Evolutionary conservation across 2,797 vertebrate genomes (phyloP), one percentile per base, ranked within the genome.

Genomic region (Dicrostonyx torquatus): DNA sequence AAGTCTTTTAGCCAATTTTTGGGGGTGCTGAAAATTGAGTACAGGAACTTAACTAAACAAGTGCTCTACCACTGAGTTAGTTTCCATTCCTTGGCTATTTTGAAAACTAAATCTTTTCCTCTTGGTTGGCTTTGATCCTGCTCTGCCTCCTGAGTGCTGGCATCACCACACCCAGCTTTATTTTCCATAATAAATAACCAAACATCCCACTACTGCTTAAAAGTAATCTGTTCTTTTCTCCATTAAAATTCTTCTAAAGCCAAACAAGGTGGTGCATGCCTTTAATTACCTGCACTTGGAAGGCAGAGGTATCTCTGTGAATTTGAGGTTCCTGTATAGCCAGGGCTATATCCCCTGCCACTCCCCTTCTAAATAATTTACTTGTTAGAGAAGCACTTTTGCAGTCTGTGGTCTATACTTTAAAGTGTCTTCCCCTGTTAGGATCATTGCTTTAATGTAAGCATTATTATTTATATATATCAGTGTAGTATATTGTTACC

Each of bases 381-480:
- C 31, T 77, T 48, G 14, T 86, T 80, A 55, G 45, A 70, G 50
- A 43, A 29, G 14, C 89, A 9, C 18, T 34, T 89, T 87, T 78
- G 76, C 17, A 22, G 8, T 53, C 48, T 78, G 75, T 34, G 48
- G 68, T 75, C 22, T 86, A 5, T 93, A 24, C 14, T 68, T 72
- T 37, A 31, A 53, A 68, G 70, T 80, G 12, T 37, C 40, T 48
- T 84, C 11, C 8, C 20, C 6, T 50, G 20, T 62, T 43, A 37
- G n/a, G 26, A 55, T 55, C 45, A 62, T 29, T 91, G 34, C 73
- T 95, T 96, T 94, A 90, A 93, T 87, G 45, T 78, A 86, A 84
- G 31, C n/a, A 83, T 72, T 64, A 80, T 11, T 58, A 80, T 20
- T 31, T 88, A 24, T 75, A 89, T 83, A 15, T n/a, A 31, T 90